Evolutionary conservation across 2,888 invertebrate species (phyloP), one percentile per base, ranked within the genome.

Genomic region (Polymixis flavicincta): DNA sequence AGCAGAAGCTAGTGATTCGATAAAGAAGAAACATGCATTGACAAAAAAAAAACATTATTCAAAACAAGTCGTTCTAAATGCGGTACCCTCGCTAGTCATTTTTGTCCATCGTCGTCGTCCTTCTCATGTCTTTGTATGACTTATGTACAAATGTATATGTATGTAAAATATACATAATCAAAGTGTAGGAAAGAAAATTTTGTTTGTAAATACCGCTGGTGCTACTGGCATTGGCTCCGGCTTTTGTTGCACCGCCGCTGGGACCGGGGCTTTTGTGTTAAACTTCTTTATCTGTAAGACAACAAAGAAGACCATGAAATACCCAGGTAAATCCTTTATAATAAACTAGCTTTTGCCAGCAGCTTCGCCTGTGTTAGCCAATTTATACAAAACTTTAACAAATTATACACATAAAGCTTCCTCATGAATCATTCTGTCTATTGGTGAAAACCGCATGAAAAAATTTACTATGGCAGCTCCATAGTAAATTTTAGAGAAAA

Each of bases 221-320:
- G 77, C 66, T 25, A 50, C 32, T 50, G 66, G 69, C 52, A 81
- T 50, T 28, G 82, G 76, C 14, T 81, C 76, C 8, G 55, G 42
- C 60, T 69, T 59, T 25, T 74, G 82, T 28, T 81, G 80, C 19
- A 22, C 50, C 5, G 48, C 52, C 1, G 37, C 55, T 0, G 52
- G 57, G 1, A 54, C 11, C n/a, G 14, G 60, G 22, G 11, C 25
- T 17, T 75, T 67, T 22, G 57, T 17, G 28, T 70, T 76, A 13
- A 70, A 64, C 28, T 64, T 70, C 52, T 63, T 82, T 28, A 81
- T 67, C 81, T 81, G 85, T 32, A 81, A 70, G 1, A 50, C 57
- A 28, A 65, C 6, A 61, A 22, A 73, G 1, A 42, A 28, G n/a
- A 7, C 14, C 1, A 57, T 72, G 4, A 74, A 48, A 45, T 45